Evolutionary conservation across 1,140 invertebrate species (phyloP), one percentile per base, ranked within the genome.

Genomic region (Tetramorium alpestre): DNA sequence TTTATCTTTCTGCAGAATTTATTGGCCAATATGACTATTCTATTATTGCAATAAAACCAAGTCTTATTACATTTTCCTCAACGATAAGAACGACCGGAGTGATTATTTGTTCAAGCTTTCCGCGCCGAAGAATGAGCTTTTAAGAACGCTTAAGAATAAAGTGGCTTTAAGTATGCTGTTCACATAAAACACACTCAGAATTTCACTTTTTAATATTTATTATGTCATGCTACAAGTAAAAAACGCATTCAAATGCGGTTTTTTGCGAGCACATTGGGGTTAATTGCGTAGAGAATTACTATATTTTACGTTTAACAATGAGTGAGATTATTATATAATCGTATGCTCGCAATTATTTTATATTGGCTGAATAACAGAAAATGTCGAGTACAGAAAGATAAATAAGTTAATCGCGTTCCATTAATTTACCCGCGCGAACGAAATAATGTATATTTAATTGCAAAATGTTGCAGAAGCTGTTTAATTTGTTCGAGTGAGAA

Each of bases 61-160:
- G 3, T 25, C 18, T 33, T 33, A 33, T 47, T 78, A 18, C 18
- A 33, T 11, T 80, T 80, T 25, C 4, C 11, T 62, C 13, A 28
- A 58, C 1, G 33, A 10, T 25, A 47, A 77, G 41, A 62, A 13
- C 18, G 33, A 22, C 54, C 4, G 58, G 18, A 28, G 25, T n/a
- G 16, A 77, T 77, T 44, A 76, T 60, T 41, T 41, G 54, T 76
- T 28, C 2, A 77, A 77, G n/a, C 41, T 64, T 33, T 47, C 18
- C 6, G n/a, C 10, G 0, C 5, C 22, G 6, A n/a, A 2, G 22
- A 41, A 73, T 16, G 11, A 76, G 13, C 33, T 76, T 44, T 60
- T 25, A 13, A 8, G 18, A 54, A 67, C 11, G 28, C 18, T 18
- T 49, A 60, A 28, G 28, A 77, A 65, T 67, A 4, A 13, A 80